Evolutionary conservation across 2,113 vertebrate genomes (phyloP).

Genomic region (Sterna hirundo): DNA sequence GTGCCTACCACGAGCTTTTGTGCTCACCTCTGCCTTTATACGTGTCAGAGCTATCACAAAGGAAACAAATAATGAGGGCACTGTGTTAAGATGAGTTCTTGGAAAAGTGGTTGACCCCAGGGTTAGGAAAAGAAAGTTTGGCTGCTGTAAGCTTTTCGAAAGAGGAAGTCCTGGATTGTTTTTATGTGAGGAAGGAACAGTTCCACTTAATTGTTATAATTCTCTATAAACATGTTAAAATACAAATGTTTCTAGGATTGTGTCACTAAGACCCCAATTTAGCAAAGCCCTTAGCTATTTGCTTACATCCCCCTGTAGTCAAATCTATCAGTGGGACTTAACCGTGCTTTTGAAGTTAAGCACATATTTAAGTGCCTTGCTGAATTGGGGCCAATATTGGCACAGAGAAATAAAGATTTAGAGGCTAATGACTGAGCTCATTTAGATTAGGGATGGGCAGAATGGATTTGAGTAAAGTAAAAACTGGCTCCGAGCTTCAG

Average conservation of each 20-base stretch:
- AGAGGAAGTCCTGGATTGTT: conserved; percentile 49
- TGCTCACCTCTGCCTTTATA: not conserved
- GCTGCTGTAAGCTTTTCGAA: not conserved
- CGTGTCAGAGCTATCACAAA: accelerated
- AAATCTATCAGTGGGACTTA: conserved; percentile 57
- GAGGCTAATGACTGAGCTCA: conserved; percentile 53
- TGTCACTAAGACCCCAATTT: conserved; percentile 35
- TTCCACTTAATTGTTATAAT: conserved; percentile 57
- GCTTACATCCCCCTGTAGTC: conserved; percentile 55
- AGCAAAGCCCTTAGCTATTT: conserved; percentile 51
- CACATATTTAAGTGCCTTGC: conserved; percentile 52
- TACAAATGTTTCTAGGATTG: conserved; percentile 61
- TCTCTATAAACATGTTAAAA: conserved; percentile 63
- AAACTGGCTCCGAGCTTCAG: conserved; percentile 37
- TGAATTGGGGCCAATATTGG: conserved; percentile 50
- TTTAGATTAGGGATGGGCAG: conserved; percentile 58
- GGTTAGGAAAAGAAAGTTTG: conserved; percentile 51
- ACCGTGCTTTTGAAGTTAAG: conserved; percentile 58
- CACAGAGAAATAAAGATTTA: conserved; percentile 40
- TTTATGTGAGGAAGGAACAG: conserved; percentile 53
- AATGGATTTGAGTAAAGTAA: conserved; percentile 35
- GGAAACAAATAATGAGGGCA: conserved; percentile 6
- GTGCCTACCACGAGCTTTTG: not conserved
- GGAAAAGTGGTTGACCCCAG: conserved; percentile 24
- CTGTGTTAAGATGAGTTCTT: conserved; percentile 20